phyloP scores from a whole-genome alignment of 2,113 vertebrate genomes.

The Tonatia bakeri region DNA sequence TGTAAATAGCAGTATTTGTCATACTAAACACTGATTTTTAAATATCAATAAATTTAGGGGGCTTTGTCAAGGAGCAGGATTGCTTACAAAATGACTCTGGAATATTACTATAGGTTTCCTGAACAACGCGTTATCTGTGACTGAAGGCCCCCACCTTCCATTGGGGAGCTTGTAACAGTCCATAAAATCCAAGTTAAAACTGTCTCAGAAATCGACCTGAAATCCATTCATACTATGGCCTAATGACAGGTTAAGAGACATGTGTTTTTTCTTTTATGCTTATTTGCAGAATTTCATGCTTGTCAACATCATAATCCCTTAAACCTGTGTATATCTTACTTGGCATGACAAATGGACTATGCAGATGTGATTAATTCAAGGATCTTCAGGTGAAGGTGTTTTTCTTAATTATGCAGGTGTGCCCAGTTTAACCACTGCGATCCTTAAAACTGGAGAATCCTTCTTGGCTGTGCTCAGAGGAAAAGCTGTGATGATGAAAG shows the following conservation, averaged over 20 bases:
- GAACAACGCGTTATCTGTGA: not conserved
- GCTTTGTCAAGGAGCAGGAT: not conserved
- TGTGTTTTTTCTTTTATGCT: not conserved
- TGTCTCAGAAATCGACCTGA: not conserved
- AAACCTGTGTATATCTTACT: not conserved
- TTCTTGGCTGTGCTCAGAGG: not conserved
- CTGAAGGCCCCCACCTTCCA: not conserved
- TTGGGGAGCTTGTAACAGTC: not conserved
- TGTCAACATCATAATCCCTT: not conserved
- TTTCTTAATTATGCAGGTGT: not conserved
- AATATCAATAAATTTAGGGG: not conserved
- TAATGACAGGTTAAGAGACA: not conserved
- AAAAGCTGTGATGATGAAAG: not conserved
- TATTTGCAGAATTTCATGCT: not conserved
- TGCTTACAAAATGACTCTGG: not conserved
- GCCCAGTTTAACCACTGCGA: not conserved
- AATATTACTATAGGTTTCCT: not conserved
- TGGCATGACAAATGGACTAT: not conserved
- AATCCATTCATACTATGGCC: not conserved
- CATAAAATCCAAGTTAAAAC: not conserved
- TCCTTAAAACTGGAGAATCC: not conserved
- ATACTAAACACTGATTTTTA: not conserved
- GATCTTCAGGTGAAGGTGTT: not conserved
- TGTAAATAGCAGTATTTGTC: not conserved
- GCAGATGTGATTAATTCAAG: not conserved